Evolutionary conservation across 1,140 invertebrate species (phyloP), one percentile per base, ranked within the genome.

Genomic region (Andrena cerasifolii): DNA sequence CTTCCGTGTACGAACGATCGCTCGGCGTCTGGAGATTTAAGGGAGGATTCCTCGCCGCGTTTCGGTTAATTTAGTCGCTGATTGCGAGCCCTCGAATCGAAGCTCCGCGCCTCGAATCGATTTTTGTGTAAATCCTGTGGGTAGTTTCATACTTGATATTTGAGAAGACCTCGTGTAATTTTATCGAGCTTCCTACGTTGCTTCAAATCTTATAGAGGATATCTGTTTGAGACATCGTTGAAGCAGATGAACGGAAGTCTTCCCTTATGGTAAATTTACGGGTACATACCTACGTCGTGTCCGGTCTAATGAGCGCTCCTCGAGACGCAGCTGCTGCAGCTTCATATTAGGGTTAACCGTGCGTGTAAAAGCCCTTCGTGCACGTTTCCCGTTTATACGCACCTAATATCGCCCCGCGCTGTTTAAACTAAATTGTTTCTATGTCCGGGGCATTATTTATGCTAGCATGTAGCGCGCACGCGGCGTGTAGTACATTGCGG

Each of bases 1-100:
- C 63, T 83, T 79, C 47, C 73, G 81, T 53, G 28, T 67, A 43
- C 51, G 43, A 51, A 65, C 79, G 56, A 72, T 79, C 51, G 62
- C 16, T 43, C 18, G 6, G 40, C 21, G 36, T 33, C 6, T 16
- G 53, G 47, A 75, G 49, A 67, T 79, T 59, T 62, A 43, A 16
- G 21, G 12, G 18, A 14, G 43, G 28, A 56, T 45, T 56, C 24
- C 24, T 24, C 2, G 47, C 0, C n/a, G 1, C 1, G 1, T 47
- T 18, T 40, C 10, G 36, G 36, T n/a, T n/a, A n/a, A n/a, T n/a
- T n/a, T n/a, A 40, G 36, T 40, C 36, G 3, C 59, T 1, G 5
- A n/a, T 24, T 47, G 18, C 3, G 10, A 31, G 53, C n/a, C 63
- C 28, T 21, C 36, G n/a, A 2, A 26, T n/a, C 7, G 47, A 51